These are phyloP conservation scores for Stichopus horrens DNA, from an alignment of 53 echinoderm and acorn worm species.

Conservation along the genomic window DNA sequence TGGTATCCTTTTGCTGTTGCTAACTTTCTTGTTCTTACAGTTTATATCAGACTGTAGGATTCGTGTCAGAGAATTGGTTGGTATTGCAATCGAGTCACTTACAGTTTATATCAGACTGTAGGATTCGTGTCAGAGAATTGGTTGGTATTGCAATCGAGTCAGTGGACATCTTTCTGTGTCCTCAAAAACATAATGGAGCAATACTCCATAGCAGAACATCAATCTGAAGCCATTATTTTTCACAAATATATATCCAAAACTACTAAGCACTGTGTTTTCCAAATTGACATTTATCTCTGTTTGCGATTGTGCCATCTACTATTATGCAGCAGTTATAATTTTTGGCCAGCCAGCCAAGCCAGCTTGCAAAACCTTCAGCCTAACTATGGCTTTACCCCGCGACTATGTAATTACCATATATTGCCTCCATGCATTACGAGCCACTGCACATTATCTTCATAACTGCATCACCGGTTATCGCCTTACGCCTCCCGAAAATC, in stretches of 20 bases:
- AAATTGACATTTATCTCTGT: no score
- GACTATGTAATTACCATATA: neutral
- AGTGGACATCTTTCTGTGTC: neutral
- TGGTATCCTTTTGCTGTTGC: no score
- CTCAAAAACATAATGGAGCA: no score
- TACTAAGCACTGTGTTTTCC: no score
- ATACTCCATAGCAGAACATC: no score
- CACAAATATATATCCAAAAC: no score
- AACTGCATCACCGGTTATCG: conserved; percentile 32
- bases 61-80: neutral
- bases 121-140: neutral
- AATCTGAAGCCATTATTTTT: no score
- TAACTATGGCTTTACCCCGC: neutral
- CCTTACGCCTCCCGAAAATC: conserved; percentile 31
- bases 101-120: neutral
- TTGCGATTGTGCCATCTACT: no score
- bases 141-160: neutral
- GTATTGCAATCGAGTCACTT: neutral
- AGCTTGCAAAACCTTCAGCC: no score
- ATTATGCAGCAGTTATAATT: no score
- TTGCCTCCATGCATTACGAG: neutral
- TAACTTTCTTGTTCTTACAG: no score
- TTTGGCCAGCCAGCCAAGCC: no score
- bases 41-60: neutral
- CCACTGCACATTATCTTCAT: neutral